Evolutionary conservation across 2,113 vertebrate genomes (phyloP), one percentile per base, ranked within the genome.

Genomic region (Mohoua ochrocephala): DNA sequence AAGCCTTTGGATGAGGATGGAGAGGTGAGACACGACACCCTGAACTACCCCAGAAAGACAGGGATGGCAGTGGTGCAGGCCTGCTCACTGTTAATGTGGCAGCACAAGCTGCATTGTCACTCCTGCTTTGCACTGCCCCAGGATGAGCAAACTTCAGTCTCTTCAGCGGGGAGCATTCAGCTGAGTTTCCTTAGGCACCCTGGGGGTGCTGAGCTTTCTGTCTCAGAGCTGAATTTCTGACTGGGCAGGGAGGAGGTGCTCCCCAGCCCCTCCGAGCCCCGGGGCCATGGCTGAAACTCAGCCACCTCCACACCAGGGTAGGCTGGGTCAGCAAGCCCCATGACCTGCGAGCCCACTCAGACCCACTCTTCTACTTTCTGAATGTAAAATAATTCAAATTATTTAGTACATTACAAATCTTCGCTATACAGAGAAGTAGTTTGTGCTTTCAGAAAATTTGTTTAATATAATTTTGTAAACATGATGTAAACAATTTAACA

Each of bases 381-480:
- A 67, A 70, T 35, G 21, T 9, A 33, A 89, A 77, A 71, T 52
- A 84, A 59, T 41, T 84, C 3, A 33, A 70, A 54, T 70, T 70
- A 64, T 50, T 71, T 64, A 54, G 4, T 24, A 39, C 3, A 17
- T 39, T 63, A 33, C 54, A 49, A 63, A 31, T 39, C 35, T 41
- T 78, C 27, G 26, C 11, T 57, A 49, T 26, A n/a, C 9, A 63
- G 50, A 35, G 45, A 42, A n/a, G 9, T 15, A 73, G 7, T 18
- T 37, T 45, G 9, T 53, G 6, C 26, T 57, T 84, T 73, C 65
- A 73, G 30, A 68, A 94, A 80, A 78, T n/a, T 17, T 5, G 6
- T 92, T 90, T 37, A 11, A n/a, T 49, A 39, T 41, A 54, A 59
- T 88, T 83, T 88, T 84, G 30, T 60, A 65, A 89, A 83, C 33